Evolutionary conservation across 2,888 invertebrate species (phyloP).

Genomic region (Ornithoptera priamus): DNA sequence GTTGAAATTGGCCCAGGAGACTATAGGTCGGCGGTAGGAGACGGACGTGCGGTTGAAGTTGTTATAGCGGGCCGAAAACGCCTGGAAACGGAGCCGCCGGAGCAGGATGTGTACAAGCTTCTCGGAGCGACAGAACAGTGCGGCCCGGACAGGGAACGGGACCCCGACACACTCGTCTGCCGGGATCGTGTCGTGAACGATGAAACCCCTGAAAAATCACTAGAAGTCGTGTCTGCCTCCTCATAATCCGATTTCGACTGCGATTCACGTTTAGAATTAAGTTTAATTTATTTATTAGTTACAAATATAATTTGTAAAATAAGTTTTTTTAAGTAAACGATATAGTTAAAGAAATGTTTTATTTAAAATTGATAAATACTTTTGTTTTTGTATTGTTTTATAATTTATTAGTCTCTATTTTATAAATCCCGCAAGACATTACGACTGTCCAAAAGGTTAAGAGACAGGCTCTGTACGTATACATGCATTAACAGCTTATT

Average conservation of each 20-base stretch:
- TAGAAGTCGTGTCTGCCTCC: slow-evolving; percentile 51
- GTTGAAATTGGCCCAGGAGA: slow-evolving; percentile 79
- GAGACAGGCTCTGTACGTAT: no score
- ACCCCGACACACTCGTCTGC: slow-evolving; percentile 83
- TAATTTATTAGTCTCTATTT: no score
- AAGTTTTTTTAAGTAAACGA: slow-evolving; percentile 33
- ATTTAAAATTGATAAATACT: background rate
- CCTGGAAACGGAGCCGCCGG: slow-evolving; percentile 45
- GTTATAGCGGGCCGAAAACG: slow-evolving; percentile 62
- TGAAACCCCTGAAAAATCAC: slow-evolving; percentile 35
- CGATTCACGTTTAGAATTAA: slow-evolving; percentile 37
- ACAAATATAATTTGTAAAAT: slow-evolving; percentile 33
- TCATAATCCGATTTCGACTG: slow-evolving; percentile 41
- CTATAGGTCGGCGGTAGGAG: slow-evolving; percentile 48
- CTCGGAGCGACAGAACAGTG: slow-evolving; percentile 86
- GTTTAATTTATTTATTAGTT: slow-evolving; percentile 44
- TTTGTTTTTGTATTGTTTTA: background rate
- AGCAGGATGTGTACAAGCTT: slow-evolving; percentile 73
- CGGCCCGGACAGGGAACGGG: slow-evolving; percentile 85
- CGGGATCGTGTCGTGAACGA: slow-evolving; percentile 38
- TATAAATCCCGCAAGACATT: no score
- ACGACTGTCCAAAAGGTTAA: no score
- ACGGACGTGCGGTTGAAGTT: slow-evolving; percentile 59
- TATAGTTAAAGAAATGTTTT: slow-evolving; percentile 11
- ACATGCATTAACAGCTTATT: no score